Conservation (phyloP, 2,797 vertebrate species). For the Trachops cirrhosus region DNA sequence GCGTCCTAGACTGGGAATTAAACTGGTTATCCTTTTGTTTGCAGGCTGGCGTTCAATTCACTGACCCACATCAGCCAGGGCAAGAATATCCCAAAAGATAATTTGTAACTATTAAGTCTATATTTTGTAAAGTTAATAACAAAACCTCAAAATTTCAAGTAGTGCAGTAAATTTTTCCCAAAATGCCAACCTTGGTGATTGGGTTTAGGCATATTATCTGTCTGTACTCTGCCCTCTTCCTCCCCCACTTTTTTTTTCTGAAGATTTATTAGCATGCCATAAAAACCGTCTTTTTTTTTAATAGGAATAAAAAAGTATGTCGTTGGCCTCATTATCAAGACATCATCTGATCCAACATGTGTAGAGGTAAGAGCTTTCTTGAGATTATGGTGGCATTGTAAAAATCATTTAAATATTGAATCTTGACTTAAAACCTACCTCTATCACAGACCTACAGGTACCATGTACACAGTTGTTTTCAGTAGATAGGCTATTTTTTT, state of each 20-base stretch:
- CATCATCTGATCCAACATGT: constrained; percentile 93
- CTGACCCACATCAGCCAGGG: too few relatives aligned
- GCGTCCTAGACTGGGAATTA: too few relatives aligned
- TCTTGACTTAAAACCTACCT: background rate
- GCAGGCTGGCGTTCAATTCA: too few relatives aligned
- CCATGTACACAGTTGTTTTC: background rate
- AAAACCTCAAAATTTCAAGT: background rate
- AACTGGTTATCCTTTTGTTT: too few relatives aligned
- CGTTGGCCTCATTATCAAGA: constrained; percentile 98
- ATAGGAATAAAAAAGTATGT: constrained; percentile 99
- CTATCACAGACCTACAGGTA: background rate
- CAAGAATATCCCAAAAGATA: background rate
- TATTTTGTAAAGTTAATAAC: background rate
- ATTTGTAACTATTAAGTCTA: background rate
- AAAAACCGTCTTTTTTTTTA: constrained; percentile 48
- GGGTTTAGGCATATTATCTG: background rate
- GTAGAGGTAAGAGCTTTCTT: constrained; percentile 90
- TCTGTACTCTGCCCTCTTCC: background rate
- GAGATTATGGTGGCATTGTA: background rate
- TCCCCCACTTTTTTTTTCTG: background rate
- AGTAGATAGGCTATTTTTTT: background rate
- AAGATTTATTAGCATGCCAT: background rate
- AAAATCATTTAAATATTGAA: background rate
- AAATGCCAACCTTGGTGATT: background rate
- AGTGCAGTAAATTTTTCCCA: background rate